Base-by-base conservation (phyloP, 2,113 vertebrate species). In the Aphelocoma coerulescens region DNA sequence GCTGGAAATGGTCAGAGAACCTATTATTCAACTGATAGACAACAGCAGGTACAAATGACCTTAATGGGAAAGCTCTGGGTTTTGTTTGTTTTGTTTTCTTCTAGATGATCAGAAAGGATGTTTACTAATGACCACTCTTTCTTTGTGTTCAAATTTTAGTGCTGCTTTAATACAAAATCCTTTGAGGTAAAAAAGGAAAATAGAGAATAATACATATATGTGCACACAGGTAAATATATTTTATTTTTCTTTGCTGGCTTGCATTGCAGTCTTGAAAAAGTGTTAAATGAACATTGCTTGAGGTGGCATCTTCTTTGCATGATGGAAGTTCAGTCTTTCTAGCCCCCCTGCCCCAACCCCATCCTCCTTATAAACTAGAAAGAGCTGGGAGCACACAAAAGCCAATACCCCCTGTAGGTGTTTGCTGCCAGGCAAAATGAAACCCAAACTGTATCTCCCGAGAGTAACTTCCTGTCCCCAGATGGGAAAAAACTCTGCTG, bases 21-120 rank as follows among this genome's bases (percentile, higher is more conserved):
- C 88, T 97, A 63, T 74, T 90, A 94, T 48, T 86, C 90, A 91
- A 94, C 43, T 92, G 80, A 95, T 9, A 95, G 90, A 97, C 95
- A 97, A 95, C 87, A 97, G 90, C 96, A 97, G 94, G 94, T 96
- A 97, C 83, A 95, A 94, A 97, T 95, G 81, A 96, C 95, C 96
- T 97, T 97, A 96, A 97, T 96, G 96, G 96, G 96, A 98, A 98
- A 97, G 97, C 95, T 97, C 95, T 82, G 61, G 11, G 17, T 62
- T 75, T 43, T 43, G 16, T 33, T 41, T 80, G 6, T n/a, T 66
- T 68, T n/a, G 7, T 82, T 82, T 55, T 30, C 19, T 67, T 66
- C 85, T 71, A 89, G 98, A 97, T 98, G 98, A 98, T 97, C 95
- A 79, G 97, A 98, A 98, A 98, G 98, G 98, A 98, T 97, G 97